Conservation (phyloP, 2,113 vertebrate species). For the Scortum barcoo region DNA sequence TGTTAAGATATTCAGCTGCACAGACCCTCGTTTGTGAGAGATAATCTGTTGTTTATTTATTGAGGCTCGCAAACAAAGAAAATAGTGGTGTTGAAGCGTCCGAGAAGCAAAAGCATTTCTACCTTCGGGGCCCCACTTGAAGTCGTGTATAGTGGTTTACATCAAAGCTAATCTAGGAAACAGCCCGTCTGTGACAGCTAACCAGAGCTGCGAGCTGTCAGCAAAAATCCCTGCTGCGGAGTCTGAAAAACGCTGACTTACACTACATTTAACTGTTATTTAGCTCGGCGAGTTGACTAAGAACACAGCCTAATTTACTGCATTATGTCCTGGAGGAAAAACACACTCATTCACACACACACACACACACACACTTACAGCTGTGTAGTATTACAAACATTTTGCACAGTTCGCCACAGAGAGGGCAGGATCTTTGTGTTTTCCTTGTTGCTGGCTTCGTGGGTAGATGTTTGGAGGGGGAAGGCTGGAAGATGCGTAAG, state of each 20-base stretch:
- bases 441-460: background rate
- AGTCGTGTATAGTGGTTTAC: slow-evolving; percentile 36
- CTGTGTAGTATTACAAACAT: background rate
- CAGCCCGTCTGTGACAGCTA: slow-evolving; percentile 38
- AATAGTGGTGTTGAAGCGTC: background rate
- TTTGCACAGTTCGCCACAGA: background rate
- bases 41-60: slow-evolving; percentile 50
- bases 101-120: background rate
- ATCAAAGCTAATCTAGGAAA: slow-evolving; percentile 54
- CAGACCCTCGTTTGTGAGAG: background rate
- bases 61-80: slow-evolving; percentile 12
- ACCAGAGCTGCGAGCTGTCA: slow-evolving; percentile 34
- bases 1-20: background rate
- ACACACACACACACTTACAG: slow-evolving; percentile 18
- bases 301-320: slow-evolving; percentile 49
- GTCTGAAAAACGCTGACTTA: slow-evolving; percentile 56
- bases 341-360: background rate
- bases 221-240: slow-evolving; percentile 36
- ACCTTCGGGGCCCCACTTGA: slow-evolving; percentile 15
- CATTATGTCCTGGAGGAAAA: slow-evolving; percentile 37
- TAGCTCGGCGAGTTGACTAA: slow-evolving; percentile 41
- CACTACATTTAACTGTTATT: slow-evolving; percentile 53
- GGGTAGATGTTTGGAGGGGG: background rate
- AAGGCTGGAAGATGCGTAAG: background rate
- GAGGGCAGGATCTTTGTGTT: background rate